Conservation (phyloP, 2,797 vertebrate genomes). For the Malurus splendens region DNA sequence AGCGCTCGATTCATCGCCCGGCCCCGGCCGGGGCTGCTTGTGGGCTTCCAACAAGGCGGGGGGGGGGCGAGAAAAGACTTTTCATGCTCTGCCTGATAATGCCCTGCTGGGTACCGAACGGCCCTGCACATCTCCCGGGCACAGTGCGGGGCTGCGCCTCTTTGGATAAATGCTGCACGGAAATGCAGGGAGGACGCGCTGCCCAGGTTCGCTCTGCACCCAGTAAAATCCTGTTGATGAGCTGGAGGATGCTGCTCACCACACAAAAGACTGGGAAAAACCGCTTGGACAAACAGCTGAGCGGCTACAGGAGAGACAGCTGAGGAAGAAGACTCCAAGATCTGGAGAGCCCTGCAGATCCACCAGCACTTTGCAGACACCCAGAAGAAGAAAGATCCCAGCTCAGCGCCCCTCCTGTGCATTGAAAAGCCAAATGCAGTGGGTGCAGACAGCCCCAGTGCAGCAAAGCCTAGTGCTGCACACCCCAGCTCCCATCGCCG, state of each 20-base stretch:
- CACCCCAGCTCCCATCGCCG: fast-evolving
- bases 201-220: background rate
- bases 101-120: constrained; percentile 62
- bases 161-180: background rate
- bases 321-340: background rate
- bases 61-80: constrained; percentile 39
- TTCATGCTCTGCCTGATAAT: constrained; percentile 48
- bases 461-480: fast-evolving
- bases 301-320: background rate
- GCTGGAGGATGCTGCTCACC: background rate
- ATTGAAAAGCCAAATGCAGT: background rate
- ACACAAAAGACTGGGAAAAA: background rate
- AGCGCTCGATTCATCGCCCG: constrained; percentile 55
- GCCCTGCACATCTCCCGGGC: background rate
- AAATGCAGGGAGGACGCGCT: background rate
- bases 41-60: constrained; percentile 46
- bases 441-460: background rate
- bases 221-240: background rate
- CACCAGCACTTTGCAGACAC: fast-evolving
- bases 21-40: background rate
- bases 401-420: background rate
- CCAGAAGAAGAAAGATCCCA: fast-evolving
- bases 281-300: background rate
- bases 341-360: background rate
- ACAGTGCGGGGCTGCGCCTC: background rate